phyloP scores from a whole-genome alignment of 2,888 invertebrate genomes.

The Polydrusus tereticollis region DNA sequence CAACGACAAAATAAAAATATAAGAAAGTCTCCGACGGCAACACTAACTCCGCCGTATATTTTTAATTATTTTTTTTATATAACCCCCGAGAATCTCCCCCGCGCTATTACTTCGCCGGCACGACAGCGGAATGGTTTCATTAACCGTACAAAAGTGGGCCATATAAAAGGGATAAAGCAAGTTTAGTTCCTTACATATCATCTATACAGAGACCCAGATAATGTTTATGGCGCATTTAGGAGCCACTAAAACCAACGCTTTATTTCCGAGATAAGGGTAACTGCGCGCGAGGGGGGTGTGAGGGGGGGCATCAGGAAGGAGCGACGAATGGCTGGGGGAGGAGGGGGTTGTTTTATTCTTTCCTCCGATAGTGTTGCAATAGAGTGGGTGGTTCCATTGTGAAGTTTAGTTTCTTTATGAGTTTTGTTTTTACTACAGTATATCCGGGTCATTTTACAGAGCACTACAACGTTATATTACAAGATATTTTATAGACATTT shows the following conservation, averaged over 20 bases:
- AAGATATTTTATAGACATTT: no score
- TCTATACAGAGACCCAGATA: conserved; percentile 60
- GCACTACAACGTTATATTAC: no score
- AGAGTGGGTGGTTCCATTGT: conserved; percentile 8
- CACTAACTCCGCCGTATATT: background rate
- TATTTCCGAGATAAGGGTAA: conserved; percentile 44
- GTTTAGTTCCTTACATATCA: conserved; percentile 61
- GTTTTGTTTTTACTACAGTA: background rate
- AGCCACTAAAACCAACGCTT: conserved; percentile 57
- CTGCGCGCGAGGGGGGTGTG: conserved; percentile 1
- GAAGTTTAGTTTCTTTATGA: conserved; percentile 5
- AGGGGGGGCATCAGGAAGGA: background rate
- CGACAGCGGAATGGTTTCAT: conserved; percentile 45
- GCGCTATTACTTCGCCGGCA: conserved; percentile 19
- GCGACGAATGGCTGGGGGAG: background rate
- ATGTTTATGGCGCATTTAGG: conserved; percentile 61
- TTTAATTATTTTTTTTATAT: conserved; percentile 27
- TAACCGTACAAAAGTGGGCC: conserved; percentile 54
- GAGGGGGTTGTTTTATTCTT: conserved; percentile 28
- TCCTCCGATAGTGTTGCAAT: conserved; percentile 21
- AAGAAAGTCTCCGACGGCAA: background rate
- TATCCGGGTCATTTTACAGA: no score
- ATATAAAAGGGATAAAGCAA: conserved; percentile 58
- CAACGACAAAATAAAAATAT: background rate
- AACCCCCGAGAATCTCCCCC: background rate